Evolutionary conservation across 2,888 invertebrate species (phyloP).

Genomic region (Phlogophora meticulosa): DNA sequence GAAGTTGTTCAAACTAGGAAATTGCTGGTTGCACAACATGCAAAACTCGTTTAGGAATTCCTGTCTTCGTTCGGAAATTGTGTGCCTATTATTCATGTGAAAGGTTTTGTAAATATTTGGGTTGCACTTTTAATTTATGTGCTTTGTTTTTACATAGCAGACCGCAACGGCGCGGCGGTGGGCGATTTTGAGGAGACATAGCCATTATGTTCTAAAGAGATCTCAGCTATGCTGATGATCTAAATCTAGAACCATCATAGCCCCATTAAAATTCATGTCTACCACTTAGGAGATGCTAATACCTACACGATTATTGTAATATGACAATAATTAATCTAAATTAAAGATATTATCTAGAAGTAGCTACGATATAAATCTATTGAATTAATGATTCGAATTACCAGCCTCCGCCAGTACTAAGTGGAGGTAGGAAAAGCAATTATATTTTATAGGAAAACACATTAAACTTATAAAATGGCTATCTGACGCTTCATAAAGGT

Average conservation of each 20-base stretch:
- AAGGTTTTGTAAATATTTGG: constrained; percentile 44
- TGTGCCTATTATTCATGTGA: constrained; percentile 37
- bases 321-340: neutral
- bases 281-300: too few relatives aligned
- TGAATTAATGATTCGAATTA: constrained; percentile 25
- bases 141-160: constrained; percentile 46
- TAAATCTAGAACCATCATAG: too few relatives aligned
- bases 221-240: neutral
- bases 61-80: constrained; percentile 48
- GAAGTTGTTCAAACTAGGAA: constrained; percentile 63
- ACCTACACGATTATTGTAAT: too few relatives aligned
- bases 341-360: constrained; percentile 12
- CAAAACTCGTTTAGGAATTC: constrained; percentile 59
- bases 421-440: constrained; percentile 36
- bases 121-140: constrained; percentile 31
- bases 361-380: constrained; percentile 14
- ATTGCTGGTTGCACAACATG: constrained; percentile 65
- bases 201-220: constrained; percentile 13
- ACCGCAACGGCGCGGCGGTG: constrained; percentile 27
- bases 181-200: constrained; percentile 17
- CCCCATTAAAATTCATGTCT: too few relatives aligned
- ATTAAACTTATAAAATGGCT: constrained; percentile 16
- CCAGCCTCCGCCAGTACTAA: constrained; percentile 6
- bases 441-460: constrained; percentile 24
- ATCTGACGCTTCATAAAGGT: constrained; percentile 2